Base-by-base conservation (phyloP, 2,888 invertebrate species). In the Erannis defoliaria region DNA sequence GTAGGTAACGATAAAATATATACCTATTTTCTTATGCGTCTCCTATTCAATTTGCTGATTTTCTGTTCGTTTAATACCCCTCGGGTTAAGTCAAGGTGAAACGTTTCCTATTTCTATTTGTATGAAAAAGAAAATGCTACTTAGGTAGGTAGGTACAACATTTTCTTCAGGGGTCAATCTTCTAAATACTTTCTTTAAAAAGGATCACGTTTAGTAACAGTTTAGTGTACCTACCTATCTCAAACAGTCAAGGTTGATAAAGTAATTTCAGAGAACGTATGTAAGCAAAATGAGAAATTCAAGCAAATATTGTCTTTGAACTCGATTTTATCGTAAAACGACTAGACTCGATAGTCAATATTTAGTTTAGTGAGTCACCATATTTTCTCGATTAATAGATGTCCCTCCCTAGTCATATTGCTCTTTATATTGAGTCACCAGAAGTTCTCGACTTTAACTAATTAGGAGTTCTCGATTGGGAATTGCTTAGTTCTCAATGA, bases 281-380 rank as follows among this genome's bases (percentile, higher is more conserved):
- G 53, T 37, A 53, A 37, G 26, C 37, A 33, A 57, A 59, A 59
- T 59, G 53, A 48, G 56, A 56, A 56, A 46, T 51, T 53, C 23
- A 48, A 60, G 56, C 54, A 58, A 53, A 62, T 45, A 57, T 49
- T 29, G 40, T 38, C 14, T 55, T 43, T 37, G 55, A 55, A 46
- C 48, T 29, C 38, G 35, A 58, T 50, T 62, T 42, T 35, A 45
- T 18, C 48, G 40, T 38, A 45, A 16, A 55, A 51, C 45, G 37
- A 51, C 38, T n/a, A 5, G 45, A 9, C 23, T 38, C 29, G 6
- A 29, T 6, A 10, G 45, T 49, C 26, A 55, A 55, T 51, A 51
- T 46, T 26, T 33, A 35, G 37, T 45, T 43, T 62, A 62, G 50
- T 66, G 31, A 31, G 26, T 62, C 38, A 29, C 14, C 14, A 26